phyloP scores from a whole-genome alignment of 1,140 invertebrate genomes.

The Drosophila sechellia region DNA sequence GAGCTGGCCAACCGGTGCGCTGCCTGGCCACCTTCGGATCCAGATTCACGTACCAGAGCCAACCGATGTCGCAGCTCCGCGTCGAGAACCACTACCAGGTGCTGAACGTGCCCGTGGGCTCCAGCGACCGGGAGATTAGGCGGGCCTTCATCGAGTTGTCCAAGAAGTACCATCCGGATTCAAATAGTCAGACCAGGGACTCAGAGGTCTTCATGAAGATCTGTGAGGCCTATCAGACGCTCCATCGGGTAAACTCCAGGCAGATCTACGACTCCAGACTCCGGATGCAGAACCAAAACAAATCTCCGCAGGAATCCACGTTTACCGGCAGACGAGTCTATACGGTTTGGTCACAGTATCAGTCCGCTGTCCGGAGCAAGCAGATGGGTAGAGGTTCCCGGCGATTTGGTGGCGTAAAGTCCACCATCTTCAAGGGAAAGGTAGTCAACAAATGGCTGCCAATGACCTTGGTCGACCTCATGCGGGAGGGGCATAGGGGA shows the following conservation, averaged over 20 bases:
- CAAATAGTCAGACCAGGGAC: slow-evolving; percentile 11
- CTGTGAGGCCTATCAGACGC: slow-evolving; percentile 60
- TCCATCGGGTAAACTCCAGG: slow-evolving; percentile 26
- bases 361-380: slow-evolving; percentile 39
- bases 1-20: slow-evolving; percentile 9
- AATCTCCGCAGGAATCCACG: background rate
- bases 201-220: slow-evolving; percentile 51
- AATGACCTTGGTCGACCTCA: background rate
- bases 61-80: background rate
- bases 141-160: slow-evolving; percentile 58
- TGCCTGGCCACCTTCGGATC: slow-evolving; percentile 27
- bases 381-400: slow-evolving; percentile 26
- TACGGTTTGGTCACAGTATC: slow-evolving; percentile 44
- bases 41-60: slow-evolving; percentile 2
- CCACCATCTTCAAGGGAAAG: background rate
- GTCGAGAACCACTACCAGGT: slow-evolving; percentile 57
- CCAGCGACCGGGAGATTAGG: slow-evolving; percentile 49
- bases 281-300: background rate
- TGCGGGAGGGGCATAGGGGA: background rate
- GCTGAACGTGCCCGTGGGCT: slow-evolving; percentile 46
- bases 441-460: slow-evolving; percentile 5
- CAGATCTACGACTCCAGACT: slow-evolving; percentile 24
- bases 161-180: slow-evolving; percentile 67
- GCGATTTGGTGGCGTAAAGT: background rate
- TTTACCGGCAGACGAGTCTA: slow-evolving; percentile 17